Percentiles rank a stretch among this genome's conserved stretches.
Evolutionary conservation across 2,888 invertebrate genomes (phyloP).

Genomic region (Drosophila emarginata): DNA sequence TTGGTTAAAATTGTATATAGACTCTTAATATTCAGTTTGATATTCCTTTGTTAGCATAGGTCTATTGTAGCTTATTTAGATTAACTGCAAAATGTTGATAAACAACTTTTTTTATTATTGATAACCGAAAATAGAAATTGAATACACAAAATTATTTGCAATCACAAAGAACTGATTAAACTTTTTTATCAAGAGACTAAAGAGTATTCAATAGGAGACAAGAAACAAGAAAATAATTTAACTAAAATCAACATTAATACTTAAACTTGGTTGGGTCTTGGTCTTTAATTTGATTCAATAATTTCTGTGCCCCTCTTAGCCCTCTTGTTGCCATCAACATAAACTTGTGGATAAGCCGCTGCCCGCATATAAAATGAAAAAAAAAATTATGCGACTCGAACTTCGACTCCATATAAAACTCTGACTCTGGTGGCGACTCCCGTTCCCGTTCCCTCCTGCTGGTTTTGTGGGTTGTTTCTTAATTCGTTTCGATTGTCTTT

Average conservation of each 20-base stretch:
- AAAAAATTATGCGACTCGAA: constrained; percentile 60
- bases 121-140: neutral
- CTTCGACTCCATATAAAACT: neutral
- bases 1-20: neutral
- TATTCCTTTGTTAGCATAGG: neutral
- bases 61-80: neutral
- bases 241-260: constrained; percentile 49
- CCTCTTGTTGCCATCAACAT: constrained; percentile 40
- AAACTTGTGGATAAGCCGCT: constrained; percentile 54
- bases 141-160: neutral
- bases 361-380: constrained; percentile 54
- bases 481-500: constrained; percentile 78
- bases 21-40: neutral
- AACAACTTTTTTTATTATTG: neutral
- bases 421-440: neutral
- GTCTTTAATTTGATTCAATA: constrained; percentile 76
- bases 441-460: constrained; percentile 42
- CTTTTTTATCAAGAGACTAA: neutral
- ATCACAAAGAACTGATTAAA: neutral
- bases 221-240: neutral
- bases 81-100: neutral
- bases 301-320: constrained; percentile 38
- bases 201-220: neutral
- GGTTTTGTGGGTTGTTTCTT: constrained; percentile 72
- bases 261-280: constrained; percentile 32